These are phyloP conservation scores for Eumerus sabulonum DNA, from an alignment of 2,888 invertebrate genomes.

Conservation along the genomic window DNA sequence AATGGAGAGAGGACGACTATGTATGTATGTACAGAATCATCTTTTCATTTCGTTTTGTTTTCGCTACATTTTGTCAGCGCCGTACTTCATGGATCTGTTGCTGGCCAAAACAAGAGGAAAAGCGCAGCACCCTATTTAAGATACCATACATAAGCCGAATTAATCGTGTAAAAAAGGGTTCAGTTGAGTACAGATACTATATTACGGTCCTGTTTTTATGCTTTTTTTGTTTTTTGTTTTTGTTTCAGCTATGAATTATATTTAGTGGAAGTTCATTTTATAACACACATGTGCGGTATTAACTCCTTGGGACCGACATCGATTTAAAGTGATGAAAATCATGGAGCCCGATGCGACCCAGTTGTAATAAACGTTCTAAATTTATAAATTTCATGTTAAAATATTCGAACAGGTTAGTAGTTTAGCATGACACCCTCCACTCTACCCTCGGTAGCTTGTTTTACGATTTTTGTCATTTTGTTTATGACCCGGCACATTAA, in stretches of 20 bases:
- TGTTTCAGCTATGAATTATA: constrained; percentile 44
- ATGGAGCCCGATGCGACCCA: constrained; percentile 3
- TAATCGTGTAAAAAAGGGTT: no score
- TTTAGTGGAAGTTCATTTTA: constrained; percentile 53
- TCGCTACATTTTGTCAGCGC: constrained; percentile 1
- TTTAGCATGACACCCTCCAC: constrained; percentile 12
- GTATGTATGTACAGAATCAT: neutral
- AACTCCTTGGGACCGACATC: constrained; percentile 29
- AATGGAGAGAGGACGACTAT: constrained; percentile 13
- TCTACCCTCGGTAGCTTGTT: constrained; percentile 30
- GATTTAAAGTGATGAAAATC: constrained; percentile 25
- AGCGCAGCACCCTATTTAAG: no score
- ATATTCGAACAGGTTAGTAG: constrained; percentile 38
- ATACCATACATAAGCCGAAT: no score
- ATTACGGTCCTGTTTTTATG: no score
- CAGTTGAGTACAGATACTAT: no score
- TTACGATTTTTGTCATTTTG: constrained; percentile 43
- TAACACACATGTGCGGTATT: constrained; percentile 35
- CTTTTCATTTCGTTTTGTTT: constrained; percentile 20
- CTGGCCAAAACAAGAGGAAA: constrained; percentile 30
- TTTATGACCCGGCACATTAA: constrained; percentile 43
- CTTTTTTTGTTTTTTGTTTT: no score
- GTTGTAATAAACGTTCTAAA: constrained; percentile 36
- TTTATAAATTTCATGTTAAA: constrained; percentile 48
- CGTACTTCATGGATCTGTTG: constrained; percentile 34